Evolutionary conservation across 2,888 invertebrate species (phyloP), one percentile per base, ranked within the genome.

Genomic region (Trissonchulus latispiculum): DNA sequence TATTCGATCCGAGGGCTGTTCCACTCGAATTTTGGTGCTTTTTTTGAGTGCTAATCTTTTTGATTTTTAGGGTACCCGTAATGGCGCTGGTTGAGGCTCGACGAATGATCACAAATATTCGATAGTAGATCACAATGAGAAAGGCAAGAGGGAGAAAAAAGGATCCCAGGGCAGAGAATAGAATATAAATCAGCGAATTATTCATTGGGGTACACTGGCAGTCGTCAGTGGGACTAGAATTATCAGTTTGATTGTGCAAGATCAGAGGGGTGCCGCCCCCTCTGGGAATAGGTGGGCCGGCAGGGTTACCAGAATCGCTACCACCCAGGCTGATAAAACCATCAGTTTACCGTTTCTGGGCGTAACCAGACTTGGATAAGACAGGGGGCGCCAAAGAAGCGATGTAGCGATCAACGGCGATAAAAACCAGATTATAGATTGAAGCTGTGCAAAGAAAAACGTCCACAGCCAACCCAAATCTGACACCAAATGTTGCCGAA

Each of bases 361-460:
- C 66, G 95, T 89, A 79, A 94, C 87, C 80, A 92, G 88, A 78
- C 91, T 89, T 33, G 95, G 95, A 86, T 97, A 97, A 83, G 91
- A 91, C 80, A 97, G 92, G 0, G 97, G 97, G 72, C 94, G 88
- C 61, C 95, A 95, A 75, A 97, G 95, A n/a, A 33, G 96, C 97
- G 80, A 97, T 91, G 86, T 96, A 97, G 29, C 87, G 81, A 76
- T 84, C 96, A 82, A 96, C 86, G 28, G 93, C 93, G 83, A 96
- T 96, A 80, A 93, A 95, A 83, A 95, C 95, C 73, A 96, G 88
- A 85, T 96, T 96, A 79, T 96, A 87, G 80, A 96, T 96, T 79
- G 94, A 95, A 0, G 96, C 94, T 0, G 97, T 97, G 86, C 95
- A 96, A 91, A 96, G 91, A 93, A 95, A 95, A 18, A 97, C 96